Conservation (phyloP, 2,888 invertebrate genomes). For the Scrobipalpa atriplicella region DNA sequence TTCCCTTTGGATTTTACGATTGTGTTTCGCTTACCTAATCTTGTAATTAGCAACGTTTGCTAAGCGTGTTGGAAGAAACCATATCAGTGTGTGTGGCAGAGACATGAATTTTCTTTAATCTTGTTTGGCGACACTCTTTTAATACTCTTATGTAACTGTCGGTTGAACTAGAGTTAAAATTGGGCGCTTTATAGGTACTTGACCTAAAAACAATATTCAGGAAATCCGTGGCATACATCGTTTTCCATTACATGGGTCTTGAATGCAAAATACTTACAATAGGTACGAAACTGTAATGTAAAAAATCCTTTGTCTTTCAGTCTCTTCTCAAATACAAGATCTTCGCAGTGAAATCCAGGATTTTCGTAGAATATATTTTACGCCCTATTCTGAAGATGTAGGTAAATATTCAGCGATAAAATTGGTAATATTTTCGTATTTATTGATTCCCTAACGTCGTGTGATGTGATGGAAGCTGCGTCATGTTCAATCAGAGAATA, state of each 20-base stretch:
- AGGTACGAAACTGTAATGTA: no score
- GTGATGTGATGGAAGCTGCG: conserved; percentile 4
- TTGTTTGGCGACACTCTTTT: conserved; percentile 29
- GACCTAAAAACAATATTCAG: no score
- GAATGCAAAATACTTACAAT: no score
- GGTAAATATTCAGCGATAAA: neutral
- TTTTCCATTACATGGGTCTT: no score
- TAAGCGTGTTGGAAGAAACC: conserved; percentile 11
- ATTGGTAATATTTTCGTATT: neutral
- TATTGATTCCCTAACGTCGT: neutral
- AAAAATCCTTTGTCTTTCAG: neutral
- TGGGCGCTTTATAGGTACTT: neutral
- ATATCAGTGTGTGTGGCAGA: neutral
- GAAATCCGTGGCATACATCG: no score
- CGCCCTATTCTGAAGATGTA: neutral
- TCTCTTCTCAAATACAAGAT: no score
- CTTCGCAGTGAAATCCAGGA: no score
- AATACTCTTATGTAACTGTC: neutral
- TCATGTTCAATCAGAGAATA: conserved; percentile 19
- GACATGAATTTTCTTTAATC: neutral
- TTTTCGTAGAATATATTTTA: neutral
- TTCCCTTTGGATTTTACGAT: neutral
- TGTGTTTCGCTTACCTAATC: no score
- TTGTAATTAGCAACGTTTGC: neutral
- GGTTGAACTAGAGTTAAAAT: conserved; percentile 1